Percentiles rank a stretch among this genome's conserved stretches.
Evolutionary conservation across 2,888 invertebrate species (phyloP).

Genomic region (Conus canariensis): DNA sequence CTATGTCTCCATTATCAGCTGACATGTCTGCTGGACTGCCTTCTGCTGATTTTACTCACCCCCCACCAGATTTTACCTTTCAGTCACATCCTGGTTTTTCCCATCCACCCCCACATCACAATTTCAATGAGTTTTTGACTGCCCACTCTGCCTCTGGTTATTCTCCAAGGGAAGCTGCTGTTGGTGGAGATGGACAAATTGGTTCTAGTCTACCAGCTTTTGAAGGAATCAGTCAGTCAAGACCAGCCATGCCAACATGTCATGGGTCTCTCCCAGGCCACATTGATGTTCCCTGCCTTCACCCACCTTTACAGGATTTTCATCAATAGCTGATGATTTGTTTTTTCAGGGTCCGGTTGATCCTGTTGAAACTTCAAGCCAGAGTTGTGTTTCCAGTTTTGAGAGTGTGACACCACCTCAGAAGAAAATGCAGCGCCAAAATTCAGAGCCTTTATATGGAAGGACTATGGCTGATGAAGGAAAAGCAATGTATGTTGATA

Average conservation of each 20-base stretch:
- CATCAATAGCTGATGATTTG: background rate
- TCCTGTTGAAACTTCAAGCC: background rate
- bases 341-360: conserved; percentile 27
- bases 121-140: conserved; percentile 16
- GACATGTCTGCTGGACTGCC: conserved; percentile 6
- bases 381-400: background rate
- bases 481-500: conserved; percentile 61
- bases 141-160: background rate
- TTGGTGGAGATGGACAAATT: background rate
- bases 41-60: conserved; percentile 30
- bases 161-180: background rate
- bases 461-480: conserved; percentile 57
- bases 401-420: background rate
- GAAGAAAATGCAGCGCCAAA: conserved; percentile 30
- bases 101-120: conserved; percentile 33
- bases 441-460: conserved; percentile 36
- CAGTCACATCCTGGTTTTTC: conserved; percentile 28
- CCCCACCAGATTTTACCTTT: conserved; percentile 32
- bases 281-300: conserved; percentile 21
- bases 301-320: conserved; percentile 11
- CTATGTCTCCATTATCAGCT: background rate
- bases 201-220: background rate
- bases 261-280: background rate
- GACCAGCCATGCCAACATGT: background rate
- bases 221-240: background rate